Evolutionary conservation across 2,113 vertebrate genomes (phyloP), one percentile per base, ranked within the genome.

Genomic region (Chaetura pelagica): DNA sequence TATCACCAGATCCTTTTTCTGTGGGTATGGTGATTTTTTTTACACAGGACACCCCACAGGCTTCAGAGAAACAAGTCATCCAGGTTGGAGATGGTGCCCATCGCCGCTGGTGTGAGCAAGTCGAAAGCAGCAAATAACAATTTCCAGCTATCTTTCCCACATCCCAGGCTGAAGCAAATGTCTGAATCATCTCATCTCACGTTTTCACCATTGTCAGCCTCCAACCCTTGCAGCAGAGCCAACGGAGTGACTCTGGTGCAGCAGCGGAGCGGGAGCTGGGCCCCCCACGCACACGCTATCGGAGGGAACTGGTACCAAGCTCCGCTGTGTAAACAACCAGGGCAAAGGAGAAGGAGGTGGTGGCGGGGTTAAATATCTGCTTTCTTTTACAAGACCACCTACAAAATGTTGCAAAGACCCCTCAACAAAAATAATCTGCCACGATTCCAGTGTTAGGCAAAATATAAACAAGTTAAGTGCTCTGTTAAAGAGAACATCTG

Each of bases 301-400:
- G 0, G 96, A 87, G 96, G 85, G 76, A 88, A 91, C 96, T 91
- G 96, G 97, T 97, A 97, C 97, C 93, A 94, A 94, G 94, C 84
- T 90, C 89, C 61, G 7, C 91, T 88, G 52, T 84, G 35, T 97
- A 97, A 98, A 97, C 97, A 97, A 68, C 78, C 77, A 85, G 91
- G 89, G 95, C 95, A 91, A 83, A 81, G 96, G 97, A 96, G 93
- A 94, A 95, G 92, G 85, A 93, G 89, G 87, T 95, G 90, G 92
- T 77, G 94, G 81, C 16, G 72, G 79, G 93, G 96, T 98, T 97
- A 97, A 97, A 97, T 96, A 96, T 96, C 97, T 97, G 94, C 85
- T 98, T 89, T 95, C 84, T 96, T 98, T 97, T 97, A 94, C 66
- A 7, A 97, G 98, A 98, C 97, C 97, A 97, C 97, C 98, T 97